These are phyloP conservation scores for Anthoscopus minutus DNA, from an alignment of 2,113 vertebrate genomes.

Conservation along the genomic window DNA sequence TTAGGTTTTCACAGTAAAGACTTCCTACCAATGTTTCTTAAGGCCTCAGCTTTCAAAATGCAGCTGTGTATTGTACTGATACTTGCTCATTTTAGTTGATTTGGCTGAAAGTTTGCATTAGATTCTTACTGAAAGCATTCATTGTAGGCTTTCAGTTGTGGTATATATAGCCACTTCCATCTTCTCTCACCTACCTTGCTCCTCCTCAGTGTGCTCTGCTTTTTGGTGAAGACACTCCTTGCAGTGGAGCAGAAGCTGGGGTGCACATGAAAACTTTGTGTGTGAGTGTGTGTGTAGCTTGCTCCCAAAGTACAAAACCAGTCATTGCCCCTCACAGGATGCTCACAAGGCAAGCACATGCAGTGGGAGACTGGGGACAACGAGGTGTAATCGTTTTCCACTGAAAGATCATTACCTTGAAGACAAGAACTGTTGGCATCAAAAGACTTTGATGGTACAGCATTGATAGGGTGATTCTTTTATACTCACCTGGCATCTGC, in stretches of 20 bases:
- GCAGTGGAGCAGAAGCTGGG: not conserved
- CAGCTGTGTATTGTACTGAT: not conserved
- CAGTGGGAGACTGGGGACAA: not conserved
- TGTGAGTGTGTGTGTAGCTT: not conserved
- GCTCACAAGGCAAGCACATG: not conserved
- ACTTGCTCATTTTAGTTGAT: not conserved
- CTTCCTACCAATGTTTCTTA: not conserved
- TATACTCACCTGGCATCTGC: not conserved
- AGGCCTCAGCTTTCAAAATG: not conserved
- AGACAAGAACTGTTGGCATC: not conserved
- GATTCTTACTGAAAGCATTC: not conserved
- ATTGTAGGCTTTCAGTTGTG: not conserved
- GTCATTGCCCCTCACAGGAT: not conserved
- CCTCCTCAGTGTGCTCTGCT: not conserved
- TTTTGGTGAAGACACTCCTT: not conserved
- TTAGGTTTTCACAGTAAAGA: not conserved
- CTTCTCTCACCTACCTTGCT: not conserved
- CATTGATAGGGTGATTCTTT: not conserved
- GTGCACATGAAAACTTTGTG: not conserved
- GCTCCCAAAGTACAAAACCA: not conserved
- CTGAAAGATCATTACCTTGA: not conserved
- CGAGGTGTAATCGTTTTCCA: not conserved
- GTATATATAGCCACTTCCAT: not conserved
- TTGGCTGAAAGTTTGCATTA: not conserved
- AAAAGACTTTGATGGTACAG: not conserved